Evolutionary conservation across 2,888 invertebrate genomes (phyloP).

Genomic region (Eupithecia inturbata): DNA sequence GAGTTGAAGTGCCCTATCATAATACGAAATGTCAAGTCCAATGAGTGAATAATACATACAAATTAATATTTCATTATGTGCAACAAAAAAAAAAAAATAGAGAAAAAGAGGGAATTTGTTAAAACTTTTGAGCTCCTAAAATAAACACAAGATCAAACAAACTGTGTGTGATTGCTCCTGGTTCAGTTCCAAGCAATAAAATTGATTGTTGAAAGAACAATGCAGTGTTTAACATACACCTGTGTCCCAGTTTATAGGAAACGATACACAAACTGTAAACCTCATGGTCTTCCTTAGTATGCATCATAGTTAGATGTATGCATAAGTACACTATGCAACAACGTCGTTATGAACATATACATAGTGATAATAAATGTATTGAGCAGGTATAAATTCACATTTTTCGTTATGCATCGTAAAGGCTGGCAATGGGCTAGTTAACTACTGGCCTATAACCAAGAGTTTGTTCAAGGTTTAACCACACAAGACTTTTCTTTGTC

Average conservation of each 20-base stretch:
- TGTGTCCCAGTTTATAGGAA: constrained; percentile 11
- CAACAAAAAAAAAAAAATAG: neutral
- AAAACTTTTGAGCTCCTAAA: neutral
- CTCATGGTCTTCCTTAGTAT: neutral
- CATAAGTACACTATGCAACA: neutral
- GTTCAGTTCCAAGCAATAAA: constrained; percentile 18
- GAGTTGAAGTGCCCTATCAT: neutral
- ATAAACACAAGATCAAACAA: constrained; percentile 5
- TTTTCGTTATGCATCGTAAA: neutral
- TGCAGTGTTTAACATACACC: constrained; percentile 4
- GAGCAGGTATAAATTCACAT: neutral
- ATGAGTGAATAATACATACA: neutral
- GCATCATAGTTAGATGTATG: neutral
- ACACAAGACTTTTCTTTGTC: constrained; percentile 2
- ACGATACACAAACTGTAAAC: constrained; percentile 33
- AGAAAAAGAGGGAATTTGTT: neutral
- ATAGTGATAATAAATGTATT: neutral
- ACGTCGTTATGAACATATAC: neutral
- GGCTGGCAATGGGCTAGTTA: neutral
- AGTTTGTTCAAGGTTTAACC: neutral
- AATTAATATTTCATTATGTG: neutral
- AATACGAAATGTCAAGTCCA: neutral
- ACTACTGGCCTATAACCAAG: neutral
- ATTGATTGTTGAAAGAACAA: constrained; percentile 9
- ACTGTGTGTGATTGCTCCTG: constrained; percentile 5